Evolutionary conservation across 2,888 invertebrate genomes (phyloP).

Genomic region (Geotrupes spiniger): DNA sequence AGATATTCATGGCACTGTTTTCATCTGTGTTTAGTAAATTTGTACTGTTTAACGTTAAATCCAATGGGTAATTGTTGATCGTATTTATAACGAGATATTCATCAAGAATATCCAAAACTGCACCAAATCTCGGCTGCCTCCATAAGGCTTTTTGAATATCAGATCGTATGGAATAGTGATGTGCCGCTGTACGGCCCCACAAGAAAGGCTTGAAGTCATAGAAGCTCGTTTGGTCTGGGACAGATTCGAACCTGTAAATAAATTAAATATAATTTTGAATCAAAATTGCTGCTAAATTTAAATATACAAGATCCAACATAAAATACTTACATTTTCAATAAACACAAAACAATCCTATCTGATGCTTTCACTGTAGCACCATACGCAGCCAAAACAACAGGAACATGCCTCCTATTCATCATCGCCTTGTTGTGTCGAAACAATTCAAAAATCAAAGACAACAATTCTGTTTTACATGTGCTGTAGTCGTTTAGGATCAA

Average conservation of each 20-base stretch:
- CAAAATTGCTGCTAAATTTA: no score
- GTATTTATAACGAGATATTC: conserved; percentile 64
- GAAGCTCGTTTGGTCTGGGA: conserved; percentile 38
- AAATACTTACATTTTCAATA: conserved; percentile 67
- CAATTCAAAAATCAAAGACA: conserved; percentile 64
- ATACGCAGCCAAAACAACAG: conserved; percentile 75
- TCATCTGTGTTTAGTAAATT: conserved; percentile 32
- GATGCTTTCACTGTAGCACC: conserved; percentile 66
- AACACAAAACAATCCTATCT: conserved; percentile 68
- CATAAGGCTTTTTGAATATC: conserved; percentile 59
- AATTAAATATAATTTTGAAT: conserved; percentile 13
- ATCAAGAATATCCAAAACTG: conserved; percentile 71
- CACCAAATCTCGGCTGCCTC: conserved; percentile 69
- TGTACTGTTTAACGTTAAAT: conserved; percentile 37
- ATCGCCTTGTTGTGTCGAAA: conserved; percentile 62
- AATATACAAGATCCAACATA: conserved; percentile 2
- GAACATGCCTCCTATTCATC: conserved; percentile 68
- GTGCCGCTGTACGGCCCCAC: conserved; percentile 79
- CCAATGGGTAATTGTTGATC: conserved; percentile 64
- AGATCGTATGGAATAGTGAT: conserved; percentile 69
- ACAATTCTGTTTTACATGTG: conserved; percentile 59
- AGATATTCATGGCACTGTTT: conserved; percentile 51
- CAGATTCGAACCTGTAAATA: conserved; percentile 42
- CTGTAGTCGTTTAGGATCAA: conserved; percentile 58
- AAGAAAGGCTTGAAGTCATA: conserved; percentile 65